phyloP scores from a whole-genome alignment of 2,113 vertebrate genomes.

The Scomber japonicus region DNA sequence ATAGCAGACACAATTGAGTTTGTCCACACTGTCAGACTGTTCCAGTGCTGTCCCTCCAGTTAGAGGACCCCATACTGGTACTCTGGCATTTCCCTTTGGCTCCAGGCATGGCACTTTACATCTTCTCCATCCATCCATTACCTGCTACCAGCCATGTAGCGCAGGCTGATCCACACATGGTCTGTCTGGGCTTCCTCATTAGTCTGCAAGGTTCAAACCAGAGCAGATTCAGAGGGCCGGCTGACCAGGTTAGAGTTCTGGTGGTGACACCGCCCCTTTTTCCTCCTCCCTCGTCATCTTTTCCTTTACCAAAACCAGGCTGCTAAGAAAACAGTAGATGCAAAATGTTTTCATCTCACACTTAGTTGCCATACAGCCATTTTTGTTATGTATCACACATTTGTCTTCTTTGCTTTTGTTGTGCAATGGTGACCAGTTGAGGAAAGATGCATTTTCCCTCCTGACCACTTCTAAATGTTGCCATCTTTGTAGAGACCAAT shows the following conservation, averaged over 20 bases:
- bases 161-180: conserved; percentile 59
- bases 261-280: conserved; percentile 22
- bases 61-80: conserved; percentile 70
- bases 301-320: conserved; percentile 33
- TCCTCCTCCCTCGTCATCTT: conserved; percentile 67
- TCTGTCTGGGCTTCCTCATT: conserved; percentile 1
- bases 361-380: rapidly evolving
- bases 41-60: not conserved
- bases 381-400: not conserved
- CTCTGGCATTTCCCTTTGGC: not conserved
- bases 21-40: conserved; percentile 61
- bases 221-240: not conserved
- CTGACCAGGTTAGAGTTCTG: conserved; percentile 46
- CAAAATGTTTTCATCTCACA: rapidly evolving
- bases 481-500: conserved; percentile 48
- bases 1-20: conserved; percentile 67
- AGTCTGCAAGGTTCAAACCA: not conserved
- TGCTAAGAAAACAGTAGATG: conserved; percentile 31
- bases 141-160: conserved; percentile 60
- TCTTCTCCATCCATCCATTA: conserved; percentile 39
- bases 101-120: conserved; percentile 3
- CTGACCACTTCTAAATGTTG: conserved; percentile 36
- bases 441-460: not conserved
- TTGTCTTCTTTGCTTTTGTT: rapidly evolving
- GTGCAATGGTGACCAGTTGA: rapidly evolving